A percentile compares a stretch with the other conserved stretches of the same genome.
phyloP scores from a whole-genome alignment of 2,113 vertebrate species.

The Onychorhynchus coronatus region DNA sequence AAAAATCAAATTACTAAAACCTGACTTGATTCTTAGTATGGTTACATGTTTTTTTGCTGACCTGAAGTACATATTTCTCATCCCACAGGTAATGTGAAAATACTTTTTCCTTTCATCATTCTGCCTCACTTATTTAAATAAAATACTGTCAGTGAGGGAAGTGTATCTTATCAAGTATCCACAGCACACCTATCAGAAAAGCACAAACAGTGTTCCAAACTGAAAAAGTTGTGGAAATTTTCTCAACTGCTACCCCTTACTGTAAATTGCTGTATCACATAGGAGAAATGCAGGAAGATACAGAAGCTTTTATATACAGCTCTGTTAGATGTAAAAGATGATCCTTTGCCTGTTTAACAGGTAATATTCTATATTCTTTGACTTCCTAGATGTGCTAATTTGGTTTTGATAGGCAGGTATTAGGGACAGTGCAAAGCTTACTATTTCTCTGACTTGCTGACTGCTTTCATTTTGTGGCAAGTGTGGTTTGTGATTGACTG shows the following conservation, averaged over 20 bases:
- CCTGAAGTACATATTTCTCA: neutral
- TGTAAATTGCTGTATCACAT: neutral
- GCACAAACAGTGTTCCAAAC: neutral
- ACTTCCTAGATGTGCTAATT: neutral
- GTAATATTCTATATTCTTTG: neutral
- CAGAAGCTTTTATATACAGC: neutral
- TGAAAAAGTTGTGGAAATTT: neutral
- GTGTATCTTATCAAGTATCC: neutral
- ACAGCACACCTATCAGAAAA: neutral
- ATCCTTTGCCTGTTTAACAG: neutral
- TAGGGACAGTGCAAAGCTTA: neutral
- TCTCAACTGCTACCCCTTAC: neutral
- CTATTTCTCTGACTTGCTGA: neutral
- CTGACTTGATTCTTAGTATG: neutral
- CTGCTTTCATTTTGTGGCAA: neutral
- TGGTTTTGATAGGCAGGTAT: neutral
- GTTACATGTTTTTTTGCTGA: neutral
- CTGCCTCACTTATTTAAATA: neutral
- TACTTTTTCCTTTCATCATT: neutral
- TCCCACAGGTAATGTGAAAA: neutral
- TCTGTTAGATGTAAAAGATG: neutral
- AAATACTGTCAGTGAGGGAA: neutral
- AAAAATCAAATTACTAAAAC: neutral
- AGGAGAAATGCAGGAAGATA: neutral
- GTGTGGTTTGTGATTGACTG: neutral